Percentiles rank a stretch among this genome's conserved stretches.
Evolutionary conservation across 2,797 vertebrate genomes (phyloP).

Genomic region (Carduelis carduelis): DNA sequence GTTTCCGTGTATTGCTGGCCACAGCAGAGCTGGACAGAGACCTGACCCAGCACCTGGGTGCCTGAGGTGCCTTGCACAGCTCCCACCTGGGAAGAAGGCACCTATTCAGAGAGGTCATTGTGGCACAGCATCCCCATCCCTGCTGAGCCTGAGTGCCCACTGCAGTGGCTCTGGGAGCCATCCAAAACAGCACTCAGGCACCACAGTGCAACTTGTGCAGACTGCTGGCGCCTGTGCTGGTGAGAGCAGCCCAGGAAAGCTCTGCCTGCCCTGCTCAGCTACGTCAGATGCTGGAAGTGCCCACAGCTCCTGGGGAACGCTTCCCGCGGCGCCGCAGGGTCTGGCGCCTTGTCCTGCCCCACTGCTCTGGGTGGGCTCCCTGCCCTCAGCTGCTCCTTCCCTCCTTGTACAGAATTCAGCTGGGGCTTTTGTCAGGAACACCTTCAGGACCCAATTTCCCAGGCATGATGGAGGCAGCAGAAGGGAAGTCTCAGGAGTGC

Average conservation of each 20-base stretch:
- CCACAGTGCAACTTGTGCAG: conserved; percentile 17
- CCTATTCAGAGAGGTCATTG: background rate
- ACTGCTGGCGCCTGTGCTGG: conserved; percentile 45
- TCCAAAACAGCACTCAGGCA: conserved; percentile 64
- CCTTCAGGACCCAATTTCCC: background rate
- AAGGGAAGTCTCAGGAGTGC: background rate
- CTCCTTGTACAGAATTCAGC: background rate
- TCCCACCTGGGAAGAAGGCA: background rate
- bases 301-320: background rate
- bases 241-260: conserved; percentile 18
- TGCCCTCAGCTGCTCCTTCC: background rate
- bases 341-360: background rate
- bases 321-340: background rate
- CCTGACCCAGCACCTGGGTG: background rate
- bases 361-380: background rate
- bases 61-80: background rate
- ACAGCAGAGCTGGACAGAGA: background rate
- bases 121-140: background rate
- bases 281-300: conserved; percentile 11
- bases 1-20: background rate
- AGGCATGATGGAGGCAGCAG: background rate
- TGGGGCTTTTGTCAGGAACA: background rate
- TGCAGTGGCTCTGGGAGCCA: conserved; percentile 28
- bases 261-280: conserved; percentile 3
- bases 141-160: background rate